Base-by-base conservation (phyloP, 2,888 invertebrate species). In the Ophion costatus region DNA sequence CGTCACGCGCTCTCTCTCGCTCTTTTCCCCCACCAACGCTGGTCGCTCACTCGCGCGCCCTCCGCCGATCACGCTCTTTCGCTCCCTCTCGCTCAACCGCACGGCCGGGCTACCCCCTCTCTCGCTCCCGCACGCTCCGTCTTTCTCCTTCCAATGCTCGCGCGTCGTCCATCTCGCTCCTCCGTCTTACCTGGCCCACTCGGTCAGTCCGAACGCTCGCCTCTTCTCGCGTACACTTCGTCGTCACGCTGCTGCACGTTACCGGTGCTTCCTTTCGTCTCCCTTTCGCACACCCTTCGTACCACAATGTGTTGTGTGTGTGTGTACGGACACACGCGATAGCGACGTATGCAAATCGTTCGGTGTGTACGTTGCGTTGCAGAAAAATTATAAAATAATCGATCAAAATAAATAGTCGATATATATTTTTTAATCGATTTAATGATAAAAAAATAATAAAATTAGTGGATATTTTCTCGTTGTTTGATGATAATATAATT, bases 211-310 rank as follows among this genome's bases (percentile, higher is more conserved):
- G 74, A 69, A 51, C 71, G 66, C 45, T 45, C 45, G 45, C 11
- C 45, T 45, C 24, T 82, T 84, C 79, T 84, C 71, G 70, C 78
- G 74, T 79, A 82, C 59, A 75, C 67, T 45, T 81, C 82, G 59
- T 71, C 84, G 84, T 76, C 84, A 82, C 79, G 70, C 59, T 79
- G 56, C 78, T n/a, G 74, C 45, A 45, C 7, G 70, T 82, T 78
- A 70, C 45, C 45, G 45, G 45, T 78, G n/a, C 69, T 78, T 63
- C 71, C 71, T 73, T 57, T 66, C 51, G n/a, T 66, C 56, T 63
- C 73, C 66, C 66, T 42, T 70, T 45, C 38, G 10, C 64, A 22
- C 56, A 22, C 76, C 14, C 38, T 45, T 45, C 45, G 45, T 45
- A 45, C 11, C 45, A 14, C 45, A 10, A 11, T 4, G 11, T 45